Conservation (phyloP, 2,888 invertebrate species). For the Lasius platythorax region DNA sequence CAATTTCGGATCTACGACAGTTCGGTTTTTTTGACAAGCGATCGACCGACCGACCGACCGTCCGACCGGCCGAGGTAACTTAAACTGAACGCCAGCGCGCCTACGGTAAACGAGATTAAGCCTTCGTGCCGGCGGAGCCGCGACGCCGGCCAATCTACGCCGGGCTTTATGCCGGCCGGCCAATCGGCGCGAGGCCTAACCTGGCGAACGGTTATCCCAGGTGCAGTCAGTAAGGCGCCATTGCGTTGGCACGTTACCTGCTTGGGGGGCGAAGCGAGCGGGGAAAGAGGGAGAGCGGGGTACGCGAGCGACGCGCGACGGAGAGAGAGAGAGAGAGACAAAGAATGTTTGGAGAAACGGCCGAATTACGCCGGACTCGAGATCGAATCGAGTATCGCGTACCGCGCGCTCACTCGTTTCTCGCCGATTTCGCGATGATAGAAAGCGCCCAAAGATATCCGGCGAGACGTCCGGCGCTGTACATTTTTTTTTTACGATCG, state of each 20-base stretch:
- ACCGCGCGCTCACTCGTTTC: neutral
- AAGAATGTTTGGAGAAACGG: slow-evolving; percentile 30
- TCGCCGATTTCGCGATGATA: neutral
- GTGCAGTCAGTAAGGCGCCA: slow-evolving; percentile 80
- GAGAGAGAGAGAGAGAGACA: slow-evolving; percentile 6
- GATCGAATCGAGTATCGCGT: slow-evolving; percentile 22
- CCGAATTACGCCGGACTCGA: slow-evolving; percentile 30
- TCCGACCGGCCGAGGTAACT: slow-evolving; percentile 83
- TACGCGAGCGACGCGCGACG: slow-evolving; percentile 29
- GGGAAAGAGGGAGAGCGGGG: neutral
- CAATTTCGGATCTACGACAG: no score
- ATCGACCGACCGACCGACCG: slow-evolving; percentile 69
- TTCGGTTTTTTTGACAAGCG: no score
- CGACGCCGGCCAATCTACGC: slow-evolving; percentile 64
- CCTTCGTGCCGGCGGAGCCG: slow-evolving; percentile 73
- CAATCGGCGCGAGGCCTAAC: slow-evolving; percentile 71
- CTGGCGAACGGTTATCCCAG: slow-evolving; percentile 80
- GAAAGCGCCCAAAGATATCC: slow-evolving; percentile 34
- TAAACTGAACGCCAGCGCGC: slow-evolving; percentile 82
- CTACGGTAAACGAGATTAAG: slow-evolving; percentile 85
- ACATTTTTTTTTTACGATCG: slow-evolving; percentile 66
- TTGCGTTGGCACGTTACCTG: slow-evolving; percentile 78
- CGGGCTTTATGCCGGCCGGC: slow-evolving; percentile 61
- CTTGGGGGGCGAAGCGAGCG: slow-evolving; percentile 40
- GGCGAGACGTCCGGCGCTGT: slow-evolving; percentile 13